These are phyloP conservation scores for Pecten maximus DNA, from an alignment of 2,888 invertebrate species.

Conservation along the genomic window DNA sequence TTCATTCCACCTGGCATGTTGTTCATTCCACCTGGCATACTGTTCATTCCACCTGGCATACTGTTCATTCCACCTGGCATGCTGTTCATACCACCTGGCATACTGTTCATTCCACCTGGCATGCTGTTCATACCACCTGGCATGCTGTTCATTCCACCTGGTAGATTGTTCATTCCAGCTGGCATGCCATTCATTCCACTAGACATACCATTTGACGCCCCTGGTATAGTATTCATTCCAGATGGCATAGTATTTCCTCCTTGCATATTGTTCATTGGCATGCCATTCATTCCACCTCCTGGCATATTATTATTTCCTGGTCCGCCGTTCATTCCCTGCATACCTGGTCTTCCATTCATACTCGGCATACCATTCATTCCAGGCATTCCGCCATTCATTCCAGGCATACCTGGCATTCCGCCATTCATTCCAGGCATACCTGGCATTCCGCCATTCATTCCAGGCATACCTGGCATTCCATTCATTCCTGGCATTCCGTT, in stretches of 20 bases:
- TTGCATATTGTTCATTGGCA: conserved; percentile 2
- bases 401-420: background rate
- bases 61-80: background rate
- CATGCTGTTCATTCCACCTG: background rate
- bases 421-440: background rate
- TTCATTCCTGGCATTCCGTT: background rate
- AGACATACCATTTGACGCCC: background rate
- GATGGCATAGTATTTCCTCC: too few species aligned
- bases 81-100: background rate
- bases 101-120: background rate
- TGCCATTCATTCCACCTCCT: background rate
- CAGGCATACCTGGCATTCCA: background rate
- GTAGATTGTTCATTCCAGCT: background rate
- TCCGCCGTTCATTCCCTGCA: background rate
- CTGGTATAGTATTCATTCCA: background rate
- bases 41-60: background rate
- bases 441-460: background rate
- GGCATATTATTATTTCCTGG: background rate
- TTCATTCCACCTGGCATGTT: too few species aligned
- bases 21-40: background rate
- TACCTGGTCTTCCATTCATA: background rate
- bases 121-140: background rate
- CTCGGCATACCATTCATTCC: background rate
- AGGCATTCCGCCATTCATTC: background rate
- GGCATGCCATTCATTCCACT: background rate